Evolutionary conservation across 1,140 invertebrate genomes (phyloP).

Genomic region (Plectus sambesii): DNA sequence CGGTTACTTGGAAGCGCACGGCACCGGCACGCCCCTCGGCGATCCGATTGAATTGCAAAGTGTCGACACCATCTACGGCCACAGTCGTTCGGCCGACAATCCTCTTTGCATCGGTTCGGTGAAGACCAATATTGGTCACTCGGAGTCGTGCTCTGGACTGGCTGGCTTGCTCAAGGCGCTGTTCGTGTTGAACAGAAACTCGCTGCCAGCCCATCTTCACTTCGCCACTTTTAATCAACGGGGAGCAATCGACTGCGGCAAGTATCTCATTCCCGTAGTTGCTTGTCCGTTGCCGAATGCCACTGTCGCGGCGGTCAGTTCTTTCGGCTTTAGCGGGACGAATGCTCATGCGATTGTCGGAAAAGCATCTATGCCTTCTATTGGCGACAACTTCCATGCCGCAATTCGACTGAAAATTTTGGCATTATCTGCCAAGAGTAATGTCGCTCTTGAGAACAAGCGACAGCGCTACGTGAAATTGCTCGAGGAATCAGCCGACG

Average conservation of each 20-base stretch:
- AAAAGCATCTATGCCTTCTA: too few relatives aligned
- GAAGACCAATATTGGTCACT: constrained; percentile 27
- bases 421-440: too few relatives aligned
- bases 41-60: constrained; percentile 86
- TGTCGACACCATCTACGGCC: constrained; percentile 46
- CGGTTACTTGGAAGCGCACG: constrained; percentile 79
- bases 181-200: constrained; percentile 12
- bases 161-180: constrained; percentile 20
- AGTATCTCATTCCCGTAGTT: too few relatives aligned
- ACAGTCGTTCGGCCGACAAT: constrained; percentile 29
- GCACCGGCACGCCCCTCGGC: constrained; percentile 74
- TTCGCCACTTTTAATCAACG: constrained; percentile 27
- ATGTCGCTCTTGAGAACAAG: too few relatives aligned
- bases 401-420: too few relatives aligned
- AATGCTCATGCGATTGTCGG: constrained; percentile 61
- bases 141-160: constrained; percentile 29
- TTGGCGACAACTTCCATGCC: too few relatives aligned
- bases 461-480: too few relatives aligned
- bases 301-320: constrained; percentile 49
- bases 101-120: constrained; percentile 52
- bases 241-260: too few relatives aligned
- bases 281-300: too few relatives aligned
- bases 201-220: constrained; percentile 23
- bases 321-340: constrained; percentile 37
- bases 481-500: too few relatives aligned